A percentile compares a stretch with the other conserved stretches of the same genome.
Conservation (phyloP, 37 sponge, comb jelly and placozoan species). For the Oopsacas minuta region DNA sequence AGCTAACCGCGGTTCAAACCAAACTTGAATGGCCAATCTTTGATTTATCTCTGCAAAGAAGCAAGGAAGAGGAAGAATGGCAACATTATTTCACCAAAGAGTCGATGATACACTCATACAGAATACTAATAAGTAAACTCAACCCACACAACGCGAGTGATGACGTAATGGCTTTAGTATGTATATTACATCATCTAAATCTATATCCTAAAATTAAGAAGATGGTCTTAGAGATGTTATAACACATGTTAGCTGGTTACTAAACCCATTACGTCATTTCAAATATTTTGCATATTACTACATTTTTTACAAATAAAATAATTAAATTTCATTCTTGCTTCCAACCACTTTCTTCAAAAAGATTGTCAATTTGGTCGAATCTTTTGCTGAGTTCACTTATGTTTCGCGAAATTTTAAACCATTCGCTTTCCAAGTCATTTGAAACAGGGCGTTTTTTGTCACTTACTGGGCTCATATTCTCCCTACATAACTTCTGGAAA, state of each 20-base stretch:
- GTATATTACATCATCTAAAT: neutral
- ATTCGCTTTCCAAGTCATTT: neutral
- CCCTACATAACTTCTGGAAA: neutral
- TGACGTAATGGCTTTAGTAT: neutral
- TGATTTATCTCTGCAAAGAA: neutral
- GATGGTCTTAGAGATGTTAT: neutral
- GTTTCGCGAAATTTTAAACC: conserved; percentile 3
- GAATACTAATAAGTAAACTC: neutral
- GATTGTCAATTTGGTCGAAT: neutral
- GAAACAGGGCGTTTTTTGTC: neutral
- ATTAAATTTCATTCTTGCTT: neutral
- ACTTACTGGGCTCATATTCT: neutral
- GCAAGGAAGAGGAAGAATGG: neutral
- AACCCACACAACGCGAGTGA: neutral
- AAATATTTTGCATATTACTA: neutral
- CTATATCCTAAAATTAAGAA: neutral
- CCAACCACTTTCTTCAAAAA: neutral
- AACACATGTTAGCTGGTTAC: neutral
- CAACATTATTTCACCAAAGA: neutral
- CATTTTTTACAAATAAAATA: neutral
- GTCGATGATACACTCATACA: neutral
- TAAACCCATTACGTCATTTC: no score
- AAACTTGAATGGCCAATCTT: conserved; percentile 1
- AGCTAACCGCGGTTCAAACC: neutral
- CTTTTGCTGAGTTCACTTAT: neutral